Evolutionary conservation across 37 sponge, comb jelly and placozoan species (phyloP).

Genomic region (Ianthella basta): DNA sequence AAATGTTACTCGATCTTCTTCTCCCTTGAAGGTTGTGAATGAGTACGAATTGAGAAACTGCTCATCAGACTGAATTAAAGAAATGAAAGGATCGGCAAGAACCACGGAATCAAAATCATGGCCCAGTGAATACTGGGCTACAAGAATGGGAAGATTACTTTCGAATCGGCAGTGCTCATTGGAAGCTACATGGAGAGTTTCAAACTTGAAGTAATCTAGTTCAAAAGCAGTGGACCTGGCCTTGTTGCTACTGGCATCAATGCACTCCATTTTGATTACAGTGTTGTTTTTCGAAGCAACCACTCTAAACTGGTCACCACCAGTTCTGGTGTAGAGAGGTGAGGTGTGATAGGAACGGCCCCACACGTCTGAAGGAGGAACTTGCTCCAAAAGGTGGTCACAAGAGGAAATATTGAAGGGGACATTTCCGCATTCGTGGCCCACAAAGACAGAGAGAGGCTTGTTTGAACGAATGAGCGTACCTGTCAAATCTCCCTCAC

Average conservation of each 20-base stretch:
- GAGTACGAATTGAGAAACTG: constrained; percentile 17
- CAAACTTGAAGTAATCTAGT: too few species aligned
- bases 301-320: constrained; percentile 21
- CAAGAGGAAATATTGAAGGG: constrained; percentile 12
- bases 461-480: background rate
- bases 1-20: background rate
- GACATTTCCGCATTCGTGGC: constrained; percentile 27
- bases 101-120: background rate
- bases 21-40: background rate
- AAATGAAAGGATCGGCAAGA: constrained; percentile 21
- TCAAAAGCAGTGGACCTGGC: too few species aligned
- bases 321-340: constrained; percentile 6
- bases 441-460: constrained; percentile 19
- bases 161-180: background rate
- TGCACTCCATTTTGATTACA: constrained; percentile 2
- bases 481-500: constrained; percentile 10
- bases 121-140: background rate
- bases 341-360: constrained; percentile 19
- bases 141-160: background rate
- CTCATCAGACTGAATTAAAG: constrained; percentile 2
- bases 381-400: constrained; percentile 23
- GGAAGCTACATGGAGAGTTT: background rate
- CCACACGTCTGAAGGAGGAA: constrained; percentile 22
- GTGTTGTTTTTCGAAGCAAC: constrained; percentile 16
- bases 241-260: too few species aligned